Evolutionary conservation across 2,888 invertebrate species (phyloP).

Genomic region (Ornithoptera priamus): DNA sequence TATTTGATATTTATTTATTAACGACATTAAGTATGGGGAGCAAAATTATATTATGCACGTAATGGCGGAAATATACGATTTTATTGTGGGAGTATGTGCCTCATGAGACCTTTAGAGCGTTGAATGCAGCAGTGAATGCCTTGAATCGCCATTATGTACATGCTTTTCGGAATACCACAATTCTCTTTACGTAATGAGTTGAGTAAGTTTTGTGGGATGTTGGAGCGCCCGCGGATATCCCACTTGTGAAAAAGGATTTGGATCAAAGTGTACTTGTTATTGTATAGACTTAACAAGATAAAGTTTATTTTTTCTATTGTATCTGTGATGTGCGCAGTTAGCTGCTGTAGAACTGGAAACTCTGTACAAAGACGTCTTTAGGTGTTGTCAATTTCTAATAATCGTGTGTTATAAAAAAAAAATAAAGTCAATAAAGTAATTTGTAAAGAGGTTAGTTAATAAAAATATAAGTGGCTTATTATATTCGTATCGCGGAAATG

Average conservation of each 20-base stretch:
- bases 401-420: slow-evolving; percentile 42
- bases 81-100: slow-evolving; percentile 12
- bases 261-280: slow-evolving; percentile 64
- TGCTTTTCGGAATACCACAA: slow-evolving; percentile 2
- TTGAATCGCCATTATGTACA: neutral
- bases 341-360: slow-evolving; percentile 54
- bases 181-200: neutral
- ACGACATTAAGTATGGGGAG: slow-evolving; percentile 50
- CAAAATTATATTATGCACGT: slow-evolving; percentile 40
- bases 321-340: slow-evolving; percentile 70
- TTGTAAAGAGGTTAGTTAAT: slow-evolving; percentile 43
- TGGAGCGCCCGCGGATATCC: slow-evolving; percentile 30
- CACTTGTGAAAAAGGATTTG: slow-evolving; percentile 47
- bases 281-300: slow-evolving; percentile 55
- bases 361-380: slow-evolving; percentile 68
- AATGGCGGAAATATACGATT: slow-evolving; percentile 23
- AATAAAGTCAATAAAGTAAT: slow-evolving; percentile 45
- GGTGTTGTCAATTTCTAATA: slow-evolving; percentile 70
- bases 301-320: slow-evolving; percentile 68
- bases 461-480: slow-evolving; percentile 61
- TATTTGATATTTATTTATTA: slow-evolving; percentile 66
- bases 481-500: slow-evolving; percentile 53
- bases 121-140: neutral
- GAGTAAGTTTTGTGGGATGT: slow-evolving; percentile 18
- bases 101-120: neutral